Evolutionary conservation across 2,888 invertebrate genomes (phyloP), one percentile per base, ranked within the genome.

Genomic region (Leptinotarsa haldemani): DNA sequence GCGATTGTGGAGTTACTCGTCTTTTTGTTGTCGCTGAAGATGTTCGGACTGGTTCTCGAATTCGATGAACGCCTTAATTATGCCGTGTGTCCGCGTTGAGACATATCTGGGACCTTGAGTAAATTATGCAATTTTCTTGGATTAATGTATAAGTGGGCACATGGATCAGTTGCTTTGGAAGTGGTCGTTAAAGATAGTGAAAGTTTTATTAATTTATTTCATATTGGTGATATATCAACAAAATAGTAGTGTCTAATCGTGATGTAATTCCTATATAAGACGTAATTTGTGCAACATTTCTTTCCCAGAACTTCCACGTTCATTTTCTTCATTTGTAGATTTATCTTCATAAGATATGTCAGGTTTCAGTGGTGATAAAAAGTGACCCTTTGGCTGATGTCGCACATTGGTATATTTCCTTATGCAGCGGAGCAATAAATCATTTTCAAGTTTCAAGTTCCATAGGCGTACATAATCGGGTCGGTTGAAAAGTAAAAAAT

Each of bases 21-120:
- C 56, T 56, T 56, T 56, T 56, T 56, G 22, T 9, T 61, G 25
- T n/a, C 40, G 25, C 1, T n/a, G 61, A 61, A 61, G 61, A 61
- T 61, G 61, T 18, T 61, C 61, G 61, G n/a, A 61, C 61, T n/a
- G 61, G 61, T 61, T 61, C 16, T n/a, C n/a, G 40, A 22, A 13
- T 16, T 61, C 40, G 61, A 30, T 40, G 40, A 40, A n/a, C 18
- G 61, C 61, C 40, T 61, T 40, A 61, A 61, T 30, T 61, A 61
- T 30, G 30, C 30, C 61, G 30, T 30, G n/a, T 30, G 61, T 40
- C 30, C 61, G 61, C 40, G 61, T 61, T 56, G 18, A 61, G 61
- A 61, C 40, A 61, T 61, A 61, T 30, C 25, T 61, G 2, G n/a
- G 61, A 61, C 61, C 61, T 61, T 61, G 61, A 25, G 40, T 25